Evolutionary conservation across 2,113 vertebrate species (phyloP).

Genomic region (Callocephalon fimbriatum): DNA sequence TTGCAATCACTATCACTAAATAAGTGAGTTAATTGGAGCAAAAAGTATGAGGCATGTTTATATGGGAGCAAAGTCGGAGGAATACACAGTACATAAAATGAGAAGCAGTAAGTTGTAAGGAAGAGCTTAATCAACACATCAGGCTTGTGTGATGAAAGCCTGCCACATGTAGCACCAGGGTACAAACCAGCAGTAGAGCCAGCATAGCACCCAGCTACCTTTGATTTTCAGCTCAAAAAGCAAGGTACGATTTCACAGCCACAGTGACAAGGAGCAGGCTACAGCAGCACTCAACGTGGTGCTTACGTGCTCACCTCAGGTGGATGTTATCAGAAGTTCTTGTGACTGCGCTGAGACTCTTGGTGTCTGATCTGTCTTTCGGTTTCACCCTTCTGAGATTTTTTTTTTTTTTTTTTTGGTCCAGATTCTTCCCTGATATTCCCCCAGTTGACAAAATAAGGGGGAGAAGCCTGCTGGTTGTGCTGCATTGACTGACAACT

Average conservation of each 20-base stretch:
- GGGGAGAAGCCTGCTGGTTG: background rate
- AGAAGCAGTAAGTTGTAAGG: background rate
- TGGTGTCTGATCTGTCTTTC: background rate
- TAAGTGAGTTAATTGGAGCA: background rate
- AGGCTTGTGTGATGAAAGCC: background rate
- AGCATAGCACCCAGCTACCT: background rate
- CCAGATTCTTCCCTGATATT: background rate
- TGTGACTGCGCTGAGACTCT: background rate
- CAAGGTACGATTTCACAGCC: background rate
- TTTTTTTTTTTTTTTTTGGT: background rate
- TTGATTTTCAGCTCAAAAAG: background rate
- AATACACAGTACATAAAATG: background rate
- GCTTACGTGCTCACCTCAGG: accelerated
- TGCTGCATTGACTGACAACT: background rate
- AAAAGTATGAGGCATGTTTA: background rate
- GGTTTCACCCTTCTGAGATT: background rate
- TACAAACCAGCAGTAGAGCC: background rate
- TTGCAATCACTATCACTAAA: background rate
- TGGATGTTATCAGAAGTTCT: background rate
- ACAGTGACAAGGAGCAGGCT: background rate
- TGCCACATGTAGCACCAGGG: background rate
- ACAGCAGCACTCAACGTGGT: accelerated
- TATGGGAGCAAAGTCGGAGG: background rate
- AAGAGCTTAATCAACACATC: background rate
- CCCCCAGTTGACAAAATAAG: background rate